Percentiles rank a stretch among this genome's conserved stretches.
Conservation (phyloP, 1,140 invertebrate genomes). For the Pachyrhynchus sulphureomaculatus region DNA sequence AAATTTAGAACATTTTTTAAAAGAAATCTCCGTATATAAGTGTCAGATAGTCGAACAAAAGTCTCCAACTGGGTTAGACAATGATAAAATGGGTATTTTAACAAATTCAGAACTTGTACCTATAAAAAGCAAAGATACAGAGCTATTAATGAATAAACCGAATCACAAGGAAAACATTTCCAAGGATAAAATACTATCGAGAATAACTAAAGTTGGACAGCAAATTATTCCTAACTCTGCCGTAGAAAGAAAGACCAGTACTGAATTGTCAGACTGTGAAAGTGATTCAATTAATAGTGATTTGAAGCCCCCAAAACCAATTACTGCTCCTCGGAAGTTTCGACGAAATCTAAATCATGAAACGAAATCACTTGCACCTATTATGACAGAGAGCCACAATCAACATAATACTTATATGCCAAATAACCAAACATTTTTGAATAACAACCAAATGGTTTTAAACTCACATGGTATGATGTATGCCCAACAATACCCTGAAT, state of each 20-base stretch:
- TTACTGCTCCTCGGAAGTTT: conserved; percentile 12
- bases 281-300: conserved; percentile 21
- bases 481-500: conserved; percentile 12
- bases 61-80: not conserved
- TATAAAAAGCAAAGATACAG: not conserved
- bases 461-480: conserved; percentile 1
- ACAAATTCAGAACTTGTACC: not conserved
- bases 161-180: not conserved
- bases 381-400: not conserved
- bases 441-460: conserved; percentile 8
- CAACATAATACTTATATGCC: not conserved
- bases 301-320: conserved; percentile 2
- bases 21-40: not conserved
- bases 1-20: conserved; percentile 11
- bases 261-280: conserved; percentile 17
- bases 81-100: not conserved
- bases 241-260: conserved; percentile 9
- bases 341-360: conserved; percentile 1
- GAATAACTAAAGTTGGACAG: conserved; percentile 27
- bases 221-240: conserved; percentile 12
- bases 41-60: conserved; percentile 6
- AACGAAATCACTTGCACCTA: not conserved
- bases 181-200: conserved; percentile 18
- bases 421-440: not conserved
- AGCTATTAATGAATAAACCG: not conserved